phyloP scores from a whole-genome alignment of 2,113 vertebrate genomes.

The Indicator maculatus region DNA sequence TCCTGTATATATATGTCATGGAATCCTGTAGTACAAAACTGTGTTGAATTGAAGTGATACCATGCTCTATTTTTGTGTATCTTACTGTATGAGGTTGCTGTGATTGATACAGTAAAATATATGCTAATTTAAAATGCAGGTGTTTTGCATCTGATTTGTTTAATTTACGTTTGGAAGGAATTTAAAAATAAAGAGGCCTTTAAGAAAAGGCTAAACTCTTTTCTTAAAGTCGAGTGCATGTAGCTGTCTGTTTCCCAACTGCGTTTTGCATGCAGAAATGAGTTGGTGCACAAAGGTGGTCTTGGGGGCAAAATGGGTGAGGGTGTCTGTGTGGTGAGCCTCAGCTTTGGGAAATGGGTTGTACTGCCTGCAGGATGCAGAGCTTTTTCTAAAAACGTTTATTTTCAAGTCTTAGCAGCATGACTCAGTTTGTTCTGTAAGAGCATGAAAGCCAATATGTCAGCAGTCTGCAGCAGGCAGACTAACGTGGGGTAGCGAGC shows the following conservation, averaged over 20 bases:
- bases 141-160: conserved; percentile 79
- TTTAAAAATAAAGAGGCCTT: conserved; percentile 70
- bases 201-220: conserved; percentile 63
- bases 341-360: neutral
- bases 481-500: neutral
- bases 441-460: neutral
- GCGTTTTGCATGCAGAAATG: neutral
- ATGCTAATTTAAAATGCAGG: conserved; percentile 77
- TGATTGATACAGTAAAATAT: conserved; percentile 76
- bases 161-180: conserved; percentile 64
- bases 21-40: conserved; percentile 64
- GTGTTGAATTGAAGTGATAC: conserved; percentile 70
- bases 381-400: fast-evolving
- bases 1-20: conserved; percentile 56
- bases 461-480: neutral
- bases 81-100: conserved; percentile 77
- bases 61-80: conserved; percentile 73
- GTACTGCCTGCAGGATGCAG: neutral
- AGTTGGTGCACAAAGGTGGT: neutral
- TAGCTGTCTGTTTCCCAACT: neutral
- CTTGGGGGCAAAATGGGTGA: neutral
- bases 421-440: neutral
- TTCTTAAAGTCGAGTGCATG: conserved; percentile 51
- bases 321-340: neutral
- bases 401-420: neutral